A percentile compares a stretch with the other conserved stretches of the same genome.
Evolutionary conservation across 2,797 vertebrate genomes (phyloP).

Genomic region (Darevskia mixta): DNA sequence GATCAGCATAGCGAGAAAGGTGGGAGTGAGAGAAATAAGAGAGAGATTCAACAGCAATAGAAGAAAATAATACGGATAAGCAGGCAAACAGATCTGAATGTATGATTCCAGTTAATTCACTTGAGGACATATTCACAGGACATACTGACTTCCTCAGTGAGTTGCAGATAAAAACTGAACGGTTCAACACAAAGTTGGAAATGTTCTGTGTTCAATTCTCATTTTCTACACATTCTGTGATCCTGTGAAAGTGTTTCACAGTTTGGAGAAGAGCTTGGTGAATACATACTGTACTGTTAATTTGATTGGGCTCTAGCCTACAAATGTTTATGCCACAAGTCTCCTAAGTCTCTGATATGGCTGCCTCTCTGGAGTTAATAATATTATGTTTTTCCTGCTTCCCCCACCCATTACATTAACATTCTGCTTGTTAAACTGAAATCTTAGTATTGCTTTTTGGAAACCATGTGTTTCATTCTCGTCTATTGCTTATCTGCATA

Average conservation of each 20-base stretch:
- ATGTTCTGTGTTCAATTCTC: neutral
- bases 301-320: neutral
- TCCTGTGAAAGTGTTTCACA: neutral
- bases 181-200: neutral
- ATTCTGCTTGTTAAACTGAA: constrained; percentile 51
- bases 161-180: neutral
- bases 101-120: neutral
- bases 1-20: constrained; percentile 17
- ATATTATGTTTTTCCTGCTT: constrained; percentile 28
- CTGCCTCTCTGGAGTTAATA: neutral
- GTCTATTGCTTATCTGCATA: constrained; percentile 35
- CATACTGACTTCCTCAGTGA: neutral
- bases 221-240: neutral
- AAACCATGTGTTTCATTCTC: constrained; percentile 34
- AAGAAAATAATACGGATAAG: neutral
- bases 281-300: neutral
- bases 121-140: neutral
- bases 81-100: neutral
- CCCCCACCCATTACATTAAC: constrained; percentile 37
- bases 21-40: neutral
- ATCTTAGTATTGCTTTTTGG: constrained; percentile 42
- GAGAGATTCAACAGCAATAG: neutral
- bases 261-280: neutral
- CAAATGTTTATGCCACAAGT: neutral
- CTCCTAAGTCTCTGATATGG: neutral